Evolutionary conservation across 2,888 invertebrate species (phyloP).

Genomic region (Melipona bicolor): DNA sequence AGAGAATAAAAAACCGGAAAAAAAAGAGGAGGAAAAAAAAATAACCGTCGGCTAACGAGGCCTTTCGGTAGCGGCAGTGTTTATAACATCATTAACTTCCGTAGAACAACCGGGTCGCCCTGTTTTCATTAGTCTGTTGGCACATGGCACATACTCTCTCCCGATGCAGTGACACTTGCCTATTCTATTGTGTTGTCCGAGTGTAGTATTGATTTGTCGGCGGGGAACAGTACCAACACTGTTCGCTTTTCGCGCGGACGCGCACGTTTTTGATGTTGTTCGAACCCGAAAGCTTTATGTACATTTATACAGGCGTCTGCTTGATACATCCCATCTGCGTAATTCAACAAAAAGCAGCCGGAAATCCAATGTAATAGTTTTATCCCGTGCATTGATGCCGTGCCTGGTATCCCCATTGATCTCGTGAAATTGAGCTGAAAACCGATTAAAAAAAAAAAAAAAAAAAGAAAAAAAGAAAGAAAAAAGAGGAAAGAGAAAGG

Average conservation of each 20-base stretch:
- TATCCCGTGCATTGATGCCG: constrained; percentile 28
- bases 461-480: background rate
- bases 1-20: background rate
- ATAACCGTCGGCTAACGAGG: constrained; percentile 52
- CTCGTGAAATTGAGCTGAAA: constrained; percentile 16
- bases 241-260: constrained; percentile 46
- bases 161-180: constrained; percentile 45
- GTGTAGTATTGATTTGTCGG: constrained; percentile 65
- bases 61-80: constrained; percentile 38
- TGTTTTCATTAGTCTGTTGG: constrained; percentile 61
- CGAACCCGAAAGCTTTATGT: background rate
- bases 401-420: constrained; percentile 1
- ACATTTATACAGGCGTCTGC: constrained; percentile 1
- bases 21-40: background rate
- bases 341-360: constrained; percentile 44
- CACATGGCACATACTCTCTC: constrained; percentile 39
- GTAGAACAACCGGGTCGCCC: constrained; percentile 41
- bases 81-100: constrained; percentile 70
- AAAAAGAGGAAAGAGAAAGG: background rate
- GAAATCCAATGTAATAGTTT: constrained; percentile 37
- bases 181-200: constrained; percentile 59
- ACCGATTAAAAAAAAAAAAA: background rate
- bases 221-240: constrained; percentile 29
- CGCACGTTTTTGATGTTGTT: constrained; percentile 60
- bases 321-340: constrained; percentile 22